Percentiles rank a stretch among this genome's conserved stretches.
These are phyloP conservation scores for Dione vanillae DNA, from an alignment of 2,888 invertebrate species.

Conservation along the genomic window DNA sequence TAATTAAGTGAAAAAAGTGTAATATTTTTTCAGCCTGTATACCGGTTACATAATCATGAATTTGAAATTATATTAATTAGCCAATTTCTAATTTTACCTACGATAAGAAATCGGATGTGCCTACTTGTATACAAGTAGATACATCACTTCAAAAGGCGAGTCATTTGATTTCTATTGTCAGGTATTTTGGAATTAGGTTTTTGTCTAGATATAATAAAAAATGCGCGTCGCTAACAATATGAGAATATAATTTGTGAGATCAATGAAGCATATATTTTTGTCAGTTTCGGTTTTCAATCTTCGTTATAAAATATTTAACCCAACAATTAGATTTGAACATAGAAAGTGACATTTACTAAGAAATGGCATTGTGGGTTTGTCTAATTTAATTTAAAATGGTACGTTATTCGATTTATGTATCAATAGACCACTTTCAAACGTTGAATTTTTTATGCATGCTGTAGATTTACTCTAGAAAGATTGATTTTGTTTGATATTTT, in stretches of 20 bases:
- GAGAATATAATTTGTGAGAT: conserved; percentile 3
- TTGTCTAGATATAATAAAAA: conserved; percentile 17
- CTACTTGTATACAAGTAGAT: background rate
- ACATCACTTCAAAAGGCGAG: background rate
- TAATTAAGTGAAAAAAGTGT: too few relatives aligned
- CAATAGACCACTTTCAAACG: background rate
- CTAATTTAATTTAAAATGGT: conserved; percentile 13
- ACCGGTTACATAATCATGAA: background rate
- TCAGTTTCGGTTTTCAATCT: conserved; percentile 6
- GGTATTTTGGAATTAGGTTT: background rate
- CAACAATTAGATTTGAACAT: conserved; percentile 26
- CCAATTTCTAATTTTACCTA: too few relatives aligned
- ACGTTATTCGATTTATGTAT: background rate
- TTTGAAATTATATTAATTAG: background rate
- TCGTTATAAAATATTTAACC: conserved; percentile 21
- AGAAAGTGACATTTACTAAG: conserved; percentile 43
- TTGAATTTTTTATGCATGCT: background rate
- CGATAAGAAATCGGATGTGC: too few relatives aligned
- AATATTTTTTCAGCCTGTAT: background rate
- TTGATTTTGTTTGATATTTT: background rate
- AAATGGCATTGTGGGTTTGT: background rate
- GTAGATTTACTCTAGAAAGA: background rate
- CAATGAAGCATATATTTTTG: conserved; percentile 17
- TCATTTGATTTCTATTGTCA: background rate
- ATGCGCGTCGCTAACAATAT: conserved; percentile 11